Conservation (phyloP, 2,888 invertebrate genomes). For the Drosophila barbarae region DNA sequence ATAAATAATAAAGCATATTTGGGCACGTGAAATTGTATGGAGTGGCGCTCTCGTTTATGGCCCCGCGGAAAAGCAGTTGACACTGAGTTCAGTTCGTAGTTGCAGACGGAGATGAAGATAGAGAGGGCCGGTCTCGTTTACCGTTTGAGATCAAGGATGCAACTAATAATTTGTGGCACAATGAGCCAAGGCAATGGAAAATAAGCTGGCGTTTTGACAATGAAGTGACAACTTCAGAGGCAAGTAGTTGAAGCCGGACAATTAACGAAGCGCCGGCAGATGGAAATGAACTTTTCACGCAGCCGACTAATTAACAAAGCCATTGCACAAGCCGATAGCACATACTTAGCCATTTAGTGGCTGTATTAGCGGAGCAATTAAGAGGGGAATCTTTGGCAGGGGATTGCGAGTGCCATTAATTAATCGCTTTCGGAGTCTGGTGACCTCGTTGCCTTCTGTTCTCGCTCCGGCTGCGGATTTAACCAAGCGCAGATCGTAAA, state of each 20-base stretch:
- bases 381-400: conserved; percentile 29
- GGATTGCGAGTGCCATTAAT: conserved; percentile 23
- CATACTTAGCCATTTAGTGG: conserved; percentile 18
- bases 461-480: conserved; percentile 35
- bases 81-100: conserved; percentile 39
- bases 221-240: conserved; percentile 34
- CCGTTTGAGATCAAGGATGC: conserved; percentile 65
- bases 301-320: conserved; percentile 48
- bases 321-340: conserved; percentile 40
- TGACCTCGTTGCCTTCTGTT: conserved; percentile 41
- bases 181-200: conserved; percentile 35
- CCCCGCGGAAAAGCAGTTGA: conserved; percentile 52
- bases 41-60: conserved; percentile 17
- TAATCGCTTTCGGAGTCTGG: conserved; percentile 25
- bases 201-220: conserved; percentile 35
- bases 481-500: conserved; percentile 39
- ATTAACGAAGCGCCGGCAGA: conserved; percentile 32
- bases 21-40: conserved; percentile 44
- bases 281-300: conserved; percentile 50
- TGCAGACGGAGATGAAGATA: conserved; percentile 1
- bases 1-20: conserved; percentile 10
- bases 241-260: conserved; percentile 19
- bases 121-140: conserved; percentile 23
- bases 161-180: conserved; percentile 38
- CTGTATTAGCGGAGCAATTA: conserved; percentile 32